Percentiles rank a stretch among this genome's conserved stretches.
Conservation (phyloP, 2,113 vertebrate genomes). For the Microcebus jonahi region DNA sequence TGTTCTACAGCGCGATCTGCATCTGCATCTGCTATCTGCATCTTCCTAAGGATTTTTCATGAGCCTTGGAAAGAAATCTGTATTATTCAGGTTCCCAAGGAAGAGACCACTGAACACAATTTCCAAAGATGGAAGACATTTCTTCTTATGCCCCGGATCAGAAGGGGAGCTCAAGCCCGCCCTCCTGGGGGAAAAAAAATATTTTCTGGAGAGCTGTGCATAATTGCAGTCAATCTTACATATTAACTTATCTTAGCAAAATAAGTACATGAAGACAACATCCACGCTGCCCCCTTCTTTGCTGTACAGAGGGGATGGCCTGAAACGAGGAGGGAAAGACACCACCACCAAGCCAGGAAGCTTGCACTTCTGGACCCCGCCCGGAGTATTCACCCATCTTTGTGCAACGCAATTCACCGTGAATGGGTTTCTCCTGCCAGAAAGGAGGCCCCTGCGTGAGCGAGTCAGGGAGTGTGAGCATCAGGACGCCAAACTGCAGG, state of each 20-base stretch:
- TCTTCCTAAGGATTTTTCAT: not conserved
- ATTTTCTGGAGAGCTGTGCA: not conserved
- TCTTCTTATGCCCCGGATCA: not conserved
- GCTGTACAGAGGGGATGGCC: not conserved
- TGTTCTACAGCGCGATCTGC: not conserved
- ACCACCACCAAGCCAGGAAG: not conserved
- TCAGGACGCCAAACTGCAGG: not conserved
- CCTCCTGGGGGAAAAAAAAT: not conserved
- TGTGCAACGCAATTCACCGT: not conserved
- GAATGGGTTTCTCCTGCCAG: not conserved
- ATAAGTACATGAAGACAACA: not conserved
- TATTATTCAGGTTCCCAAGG: not conserved
- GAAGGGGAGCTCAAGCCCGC: not conserved
- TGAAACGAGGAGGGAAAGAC: not conserved
- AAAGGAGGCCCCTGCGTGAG: not conserved
- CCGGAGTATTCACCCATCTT: not conserved
- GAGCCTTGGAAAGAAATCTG: conserved; percentile 10
- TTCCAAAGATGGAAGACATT: conserved; percentile 10
- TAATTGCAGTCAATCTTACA: not conserved
- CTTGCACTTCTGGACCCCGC: not conserved
- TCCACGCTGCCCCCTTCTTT: not conserved
- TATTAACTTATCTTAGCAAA: not conserved
- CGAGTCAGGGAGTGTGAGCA: no score
- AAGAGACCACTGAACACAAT: not conserved
- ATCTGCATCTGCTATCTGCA: not conserved